A percentile compares a stretch with the other conserved stretches of the same genome.
Evolutionary conservation across 2,888 invertebrate genomes (phyloP).

Genomic region (Pristionchus mayeri): DNA sequence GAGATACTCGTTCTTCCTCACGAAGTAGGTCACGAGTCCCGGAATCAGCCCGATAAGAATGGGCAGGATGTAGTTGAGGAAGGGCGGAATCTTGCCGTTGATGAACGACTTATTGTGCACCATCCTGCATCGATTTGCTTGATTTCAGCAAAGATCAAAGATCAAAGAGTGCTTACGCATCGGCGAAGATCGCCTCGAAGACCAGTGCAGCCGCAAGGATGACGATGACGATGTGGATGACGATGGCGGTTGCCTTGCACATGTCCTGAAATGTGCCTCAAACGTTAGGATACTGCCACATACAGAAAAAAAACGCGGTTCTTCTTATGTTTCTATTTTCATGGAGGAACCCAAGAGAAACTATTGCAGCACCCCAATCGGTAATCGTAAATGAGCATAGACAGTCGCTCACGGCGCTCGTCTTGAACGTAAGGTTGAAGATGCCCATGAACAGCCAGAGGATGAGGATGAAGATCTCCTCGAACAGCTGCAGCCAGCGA

Average conservation of each 20-base stretch:
- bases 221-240: conserved; percentile 60
- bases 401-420: neutral
- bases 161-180: conserved; percentile 55
- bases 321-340: too few relatives aligned
- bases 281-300: neutral
- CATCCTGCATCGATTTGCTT: conserved; percentile 45
- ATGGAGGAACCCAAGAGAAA: too few relatives aligned
- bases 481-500: conserved; percentile 60
- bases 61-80: conserved; percentile 60
- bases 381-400: too few relatives aligned
- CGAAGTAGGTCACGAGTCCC: conserved; percentile 56
- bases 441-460: conserved; percentile 59
- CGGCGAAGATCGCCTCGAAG: conserved; percentile 61
- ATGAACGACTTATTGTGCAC: conserved; percentile 49
- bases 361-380: too few relatives aligned
- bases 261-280: conserved; percentile 52
- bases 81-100: conserved; percentile 59
- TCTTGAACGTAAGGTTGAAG: conserved; percentile 51
- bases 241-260: conserved; percentile 59
- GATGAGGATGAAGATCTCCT: conserved; percentile 60
- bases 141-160: neutral
- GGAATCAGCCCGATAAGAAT: conserved; percentile 57
- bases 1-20: conserved; percentile 53
- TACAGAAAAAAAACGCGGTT: neutral
- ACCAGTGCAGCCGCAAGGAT: conserved; percentile 57